These are phyloP conservation scores for Oscheius sp. DNA, from an alignment of 2,888 invertebrate genomes.

Conservation along the genomic window DNA sequence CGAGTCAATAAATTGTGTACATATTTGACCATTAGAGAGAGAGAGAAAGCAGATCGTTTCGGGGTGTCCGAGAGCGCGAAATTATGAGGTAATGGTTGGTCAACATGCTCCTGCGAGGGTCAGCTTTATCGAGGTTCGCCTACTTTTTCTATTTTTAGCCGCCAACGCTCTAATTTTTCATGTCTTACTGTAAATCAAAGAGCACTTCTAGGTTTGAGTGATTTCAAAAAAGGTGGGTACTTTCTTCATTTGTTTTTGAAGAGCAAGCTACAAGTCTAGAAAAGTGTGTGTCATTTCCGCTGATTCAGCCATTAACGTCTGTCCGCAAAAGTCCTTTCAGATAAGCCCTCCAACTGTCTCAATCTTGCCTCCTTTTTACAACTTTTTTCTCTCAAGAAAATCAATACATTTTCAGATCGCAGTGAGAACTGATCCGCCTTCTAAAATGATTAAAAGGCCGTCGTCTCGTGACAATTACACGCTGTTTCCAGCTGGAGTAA, in stretches of 20 bases:
- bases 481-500: conserved; percentile 37
- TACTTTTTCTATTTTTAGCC: neutral
- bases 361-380: neutral
- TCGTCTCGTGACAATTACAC: conserved; percentile 30
- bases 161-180: neutral
- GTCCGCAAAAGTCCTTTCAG: neutral
- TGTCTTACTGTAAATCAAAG: neutral
- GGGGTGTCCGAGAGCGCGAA: neutral
- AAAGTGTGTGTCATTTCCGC: too few relatives aligned
- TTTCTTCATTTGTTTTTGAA: too few relatives aligned
- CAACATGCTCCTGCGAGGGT: neutral
- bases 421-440: neutral
- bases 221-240: neutral
- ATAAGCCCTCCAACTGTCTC: neutral
- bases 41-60: neutral
- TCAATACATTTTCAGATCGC: conserved; percentile 4
- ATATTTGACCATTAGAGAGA: neutral
- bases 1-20: neutral
- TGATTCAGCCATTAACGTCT: too few relatives aligned
- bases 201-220: neutral
- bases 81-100: neutral
- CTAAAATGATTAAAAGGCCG: conserved; percentile 14
- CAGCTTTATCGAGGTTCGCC: neutral
- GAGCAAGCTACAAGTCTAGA: too few relatives aligned
- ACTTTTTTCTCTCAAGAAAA: neutral